These are phyloP conservation scores for Dicaeum eximium DNA, from an alignment of 2,113 vertebrate genomes.

Conservation along the genomic window DNA sequence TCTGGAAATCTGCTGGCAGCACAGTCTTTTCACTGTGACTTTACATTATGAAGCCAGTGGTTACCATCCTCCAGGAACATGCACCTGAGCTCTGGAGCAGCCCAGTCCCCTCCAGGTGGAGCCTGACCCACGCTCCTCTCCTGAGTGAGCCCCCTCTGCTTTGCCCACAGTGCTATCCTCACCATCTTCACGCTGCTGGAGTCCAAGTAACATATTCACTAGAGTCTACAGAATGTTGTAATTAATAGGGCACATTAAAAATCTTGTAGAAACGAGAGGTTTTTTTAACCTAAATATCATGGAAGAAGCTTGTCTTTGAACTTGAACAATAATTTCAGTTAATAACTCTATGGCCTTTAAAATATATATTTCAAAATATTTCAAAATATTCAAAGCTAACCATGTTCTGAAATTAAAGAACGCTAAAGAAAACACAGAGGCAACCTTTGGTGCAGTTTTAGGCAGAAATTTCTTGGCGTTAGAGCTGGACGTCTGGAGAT, in stretches of 20 bases:
- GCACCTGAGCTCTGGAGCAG: background rate
- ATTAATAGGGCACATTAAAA: background rate
- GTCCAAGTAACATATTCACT: background rate
- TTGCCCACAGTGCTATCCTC: background rate
- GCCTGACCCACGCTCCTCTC: background rate
- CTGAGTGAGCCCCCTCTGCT: background rate
- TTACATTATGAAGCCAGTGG: background rate
- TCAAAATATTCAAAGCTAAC: background rate
- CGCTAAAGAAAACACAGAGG: background rate
- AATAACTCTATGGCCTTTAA: background rate
- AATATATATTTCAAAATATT: background rate
- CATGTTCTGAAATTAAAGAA: background rate
- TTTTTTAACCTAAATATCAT: background rate
- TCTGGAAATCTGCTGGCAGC: background rate
- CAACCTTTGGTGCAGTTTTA: background rate
- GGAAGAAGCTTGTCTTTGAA: background rate
- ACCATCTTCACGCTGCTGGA: background rate
- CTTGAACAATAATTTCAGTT: background rate
- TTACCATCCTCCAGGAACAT: background rate
- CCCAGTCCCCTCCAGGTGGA: background rate
- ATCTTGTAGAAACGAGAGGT: background rate
- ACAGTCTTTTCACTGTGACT: background rate
- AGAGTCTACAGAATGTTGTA: background rate
- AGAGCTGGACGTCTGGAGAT: background rate
- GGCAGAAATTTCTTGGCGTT: background rate